phyloP scores from a whole-genome alignment of 2,113 vertebrate genomes.

The Podarcis muralis region DNA sequence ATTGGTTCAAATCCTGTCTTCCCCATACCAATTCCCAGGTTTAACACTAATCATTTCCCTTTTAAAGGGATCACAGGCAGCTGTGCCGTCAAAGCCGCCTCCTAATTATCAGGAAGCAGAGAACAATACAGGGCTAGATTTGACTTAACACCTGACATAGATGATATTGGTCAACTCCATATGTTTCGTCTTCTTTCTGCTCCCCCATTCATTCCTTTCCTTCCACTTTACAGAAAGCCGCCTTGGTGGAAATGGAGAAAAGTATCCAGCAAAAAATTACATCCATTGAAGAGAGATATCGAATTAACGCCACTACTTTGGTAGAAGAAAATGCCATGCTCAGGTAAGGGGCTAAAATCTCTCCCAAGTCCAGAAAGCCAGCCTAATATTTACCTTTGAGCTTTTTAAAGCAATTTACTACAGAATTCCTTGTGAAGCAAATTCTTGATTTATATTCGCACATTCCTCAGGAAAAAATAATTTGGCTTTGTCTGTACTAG shows the following conservation, averaged over 20 bases:
- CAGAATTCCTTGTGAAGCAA: neutral
- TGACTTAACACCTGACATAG: too few relatives aligned
- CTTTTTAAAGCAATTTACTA: neutral
- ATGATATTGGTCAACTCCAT: neutral
- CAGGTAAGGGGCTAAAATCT: slow-evolving; percentile 48
- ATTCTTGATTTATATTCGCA: neutral
- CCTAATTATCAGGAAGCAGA: neutral
- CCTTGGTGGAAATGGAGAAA: slow-evolving; percentile 53
- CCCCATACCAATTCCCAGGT: neutral
- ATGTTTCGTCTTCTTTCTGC: too few relatives aligned
- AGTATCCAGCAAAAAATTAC: slow-evolving; percentile 42
- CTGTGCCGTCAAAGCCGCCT: neutral
- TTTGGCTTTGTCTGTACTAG: neutral
- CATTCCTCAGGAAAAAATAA: neutral
- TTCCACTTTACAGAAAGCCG: slow-evolving; percentile 54
- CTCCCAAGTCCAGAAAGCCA: neutral
- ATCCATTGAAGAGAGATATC: slow-evolving; percentile 61
- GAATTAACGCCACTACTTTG: slow-evolving; percentile 42
- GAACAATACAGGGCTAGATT: neutral
- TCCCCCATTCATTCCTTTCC: neutral
- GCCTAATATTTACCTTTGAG: too few relatives aligned
- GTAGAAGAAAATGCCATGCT: slow-evolving; percentile 62
- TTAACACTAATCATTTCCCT: too few relatives aligned
- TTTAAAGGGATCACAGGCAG: neutral
- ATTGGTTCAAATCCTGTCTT: neutral